A percentile compares a stretch with the other conserved stretches of the same genome.
Evolutionary conservation across 2,888 invertebrate genomes (phyloP).

Genomic region (Lasius fuliginosus): DNA sequence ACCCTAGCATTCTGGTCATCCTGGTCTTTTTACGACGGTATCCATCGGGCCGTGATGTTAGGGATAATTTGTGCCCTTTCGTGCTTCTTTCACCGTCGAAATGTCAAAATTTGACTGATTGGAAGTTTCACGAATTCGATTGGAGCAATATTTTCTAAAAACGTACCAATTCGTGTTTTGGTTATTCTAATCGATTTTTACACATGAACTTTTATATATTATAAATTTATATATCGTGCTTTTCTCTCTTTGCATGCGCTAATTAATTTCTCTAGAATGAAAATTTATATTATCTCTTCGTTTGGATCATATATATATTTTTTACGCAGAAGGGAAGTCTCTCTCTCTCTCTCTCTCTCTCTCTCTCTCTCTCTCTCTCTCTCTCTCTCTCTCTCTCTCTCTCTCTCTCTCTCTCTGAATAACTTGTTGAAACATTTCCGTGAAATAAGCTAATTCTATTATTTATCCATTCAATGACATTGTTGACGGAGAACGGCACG

Average conservation of each 20-base stretch:
- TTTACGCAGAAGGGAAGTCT: background rate
- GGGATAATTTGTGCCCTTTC: slow-evolving; percentile 19
- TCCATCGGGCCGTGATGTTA: slow-evolving; percentile 28
- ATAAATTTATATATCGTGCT: background rate
- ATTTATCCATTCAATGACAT: background rate
- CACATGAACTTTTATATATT: background rate
- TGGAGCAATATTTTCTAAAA: background rate
- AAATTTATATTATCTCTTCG: background rate
- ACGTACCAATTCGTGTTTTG: background rate
- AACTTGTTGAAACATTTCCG: background rate
- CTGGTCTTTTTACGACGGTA: slow-evolving; percentile 25
- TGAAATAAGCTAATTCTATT: background rate
- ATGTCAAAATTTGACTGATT: background rate
- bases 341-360: background rate
- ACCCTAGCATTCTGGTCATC: slow-evolving; percentile 18
- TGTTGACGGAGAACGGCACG: background rate
- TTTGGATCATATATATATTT: background rate
- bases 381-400: background rate
- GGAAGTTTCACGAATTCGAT: background rate
- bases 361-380: background rate
- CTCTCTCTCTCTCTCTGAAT: background rate
- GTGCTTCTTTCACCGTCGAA: background rate
- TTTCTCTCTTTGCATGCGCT: background rate
- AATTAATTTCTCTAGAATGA: background rate
- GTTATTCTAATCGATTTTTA: background rate